Evolutionary conservation across 1,140 invertebrate species (phyloP), one percentile per base, ranked within the genome.

Genomic region (Drosophila triauraria): DNA sequence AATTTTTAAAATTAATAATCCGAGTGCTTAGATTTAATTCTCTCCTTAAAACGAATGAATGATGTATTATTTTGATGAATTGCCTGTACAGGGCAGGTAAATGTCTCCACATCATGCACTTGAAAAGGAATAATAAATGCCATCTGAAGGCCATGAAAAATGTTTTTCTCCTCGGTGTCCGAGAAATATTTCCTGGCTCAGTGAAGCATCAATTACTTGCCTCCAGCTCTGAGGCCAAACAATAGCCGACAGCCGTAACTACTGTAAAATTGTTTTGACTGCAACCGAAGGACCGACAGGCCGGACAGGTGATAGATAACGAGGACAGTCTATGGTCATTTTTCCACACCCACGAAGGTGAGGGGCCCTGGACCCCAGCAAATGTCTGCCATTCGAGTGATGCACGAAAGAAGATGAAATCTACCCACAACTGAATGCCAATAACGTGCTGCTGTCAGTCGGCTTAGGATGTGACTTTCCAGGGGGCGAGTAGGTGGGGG

Each of bases 231-330:
- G 17, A 48, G 43, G 46, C 56, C 50, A 57, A 76, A 77, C 74
- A 77, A 68, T 67, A 30, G 74, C 38, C 50, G 48, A 76, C 62
- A 76, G 56, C 43, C 54, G 72, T 60, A 68, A 69, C 62, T 69
- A 68, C 75, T 77, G 74, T 69, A 78, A 78, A 78, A 78, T 78
- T 78, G 74, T 78, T 78, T 78, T 78, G 75, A 78, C 48, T 59
- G 32, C 17, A 44, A 50, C 25, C 53, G 38, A 48, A 56, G 57
- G 56, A 35, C 57, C 50, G 75, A 77, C 75, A 77, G 23, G 6
- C 63, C 32, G 32, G 75, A 78, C 75, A 78, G 75, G 74, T 78
- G 74, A 78, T 69, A 78, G 75, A 78, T 78, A 78, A 78, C 75
- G 38, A 78, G 75, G 75, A 78, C 75, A 77, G 63, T 78, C 63